These are phyloP conservation scores for Antidorcas marsupialis DNA, from an alignment of 2,113 vertebrate species.

Conservation along the genomic window DNA sequence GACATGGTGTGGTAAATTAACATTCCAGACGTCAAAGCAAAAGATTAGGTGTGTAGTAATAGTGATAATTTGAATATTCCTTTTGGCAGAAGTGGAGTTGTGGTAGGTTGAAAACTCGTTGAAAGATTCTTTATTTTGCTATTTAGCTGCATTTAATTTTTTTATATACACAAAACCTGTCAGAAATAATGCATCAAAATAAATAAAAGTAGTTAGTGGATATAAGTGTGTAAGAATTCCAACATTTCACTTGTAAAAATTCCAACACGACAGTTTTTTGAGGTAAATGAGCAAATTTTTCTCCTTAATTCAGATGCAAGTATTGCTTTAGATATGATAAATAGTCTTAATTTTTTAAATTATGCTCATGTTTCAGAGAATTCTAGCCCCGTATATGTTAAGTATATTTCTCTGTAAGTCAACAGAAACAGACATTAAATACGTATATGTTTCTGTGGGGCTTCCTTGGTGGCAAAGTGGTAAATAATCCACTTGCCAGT, in stretches of 20 bases:
- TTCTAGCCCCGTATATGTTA: neutral
- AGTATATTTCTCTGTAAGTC: neutral
- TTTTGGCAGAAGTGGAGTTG: neutral
- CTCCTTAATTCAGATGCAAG: neutral
- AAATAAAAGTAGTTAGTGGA: neutral
- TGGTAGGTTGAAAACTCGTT: neutral
- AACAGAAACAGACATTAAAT: neutral
- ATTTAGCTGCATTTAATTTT: neutral
- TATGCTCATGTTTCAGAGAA: neutral
- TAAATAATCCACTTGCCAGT: neutral
- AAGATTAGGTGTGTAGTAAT: neutral
- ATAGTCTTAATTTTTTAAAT: neutral
- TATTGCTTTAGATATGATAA: neutral
- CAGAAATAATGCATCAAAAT: neutral
- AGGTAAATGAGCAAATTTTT: neutral
- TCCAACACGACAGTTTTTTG: fast-evolving
- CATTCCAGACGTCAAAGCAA: neutral
- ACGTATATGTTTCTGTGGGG: neutral
- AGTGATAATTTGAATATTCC: neutral
- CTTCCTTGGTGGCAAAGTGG: neutral
- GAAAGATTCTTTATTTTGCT: neutral
- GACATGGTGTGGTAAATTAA: neutral
- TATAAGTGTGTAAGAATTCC: neutral
- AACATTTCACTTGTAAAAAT: neutral
- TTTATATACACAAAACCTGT: neutral